Evolutionary conservation across 1,140 invertebrate species (phyloP), one percentile per base, ranked within the genome.

Genomic region (Magallana ariakensis): DNA sequence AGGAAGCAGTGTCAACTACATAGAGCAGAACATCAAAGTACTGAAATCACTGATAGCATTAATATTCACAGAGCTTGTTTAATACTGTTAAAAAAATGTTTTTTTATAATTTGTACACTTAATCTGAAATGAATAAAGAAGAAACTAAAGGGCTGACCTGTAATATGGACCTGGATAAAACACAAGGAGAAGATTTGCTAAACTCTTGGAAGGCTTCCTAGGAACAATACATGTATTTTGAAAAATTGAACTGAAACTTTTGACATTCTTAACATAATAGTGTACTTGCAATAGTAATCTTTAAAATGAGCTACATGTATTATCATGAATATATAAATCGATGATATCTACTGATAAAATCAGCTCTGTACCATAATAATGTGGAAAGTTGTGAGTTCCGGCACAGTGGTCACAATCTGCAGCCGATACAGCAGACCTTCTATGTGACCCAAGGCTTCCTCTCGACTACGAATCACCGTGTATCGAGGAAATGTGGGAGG

Each of bases 401-500:
- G 97, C 66, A 99, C 96, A 95, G 97, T 97, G 94, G 97, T 97
- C 15, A 98, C 97, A 91, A 96, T 96, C 92, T 97, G 96, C 56
- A 99, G 95, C 87, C 97, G 96, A 54, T 96, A 95, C 9, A 99
- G 95, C 57, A 94, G 84, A 10, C 85, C 89, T 91, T 97, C 96
- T 91, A 99, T 96, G 95, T 99, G 99, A 90, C 96, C 96, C 87
- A 98, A 94, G 54, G 98, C 97, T 91, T 98, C 97, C 56, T 95
- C 94, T 60, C 97, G 95, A 80, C 97, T 96, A 90, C 97, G 97
- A 90, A 99, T 98, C 95, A 98, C 97, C 1, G 98, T 98, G 94
- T 99, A 99, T 1, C 98, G 96, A 11, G 99, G 99, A 96, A 99
- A 99, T n/a, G 98, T 99, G 0, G 98, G 98, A 60, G 98, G 98